phyloP scores from a whole-genome alignment of 2,888 invertebrate genomes.

The Drosophila demipolita region DNA sequence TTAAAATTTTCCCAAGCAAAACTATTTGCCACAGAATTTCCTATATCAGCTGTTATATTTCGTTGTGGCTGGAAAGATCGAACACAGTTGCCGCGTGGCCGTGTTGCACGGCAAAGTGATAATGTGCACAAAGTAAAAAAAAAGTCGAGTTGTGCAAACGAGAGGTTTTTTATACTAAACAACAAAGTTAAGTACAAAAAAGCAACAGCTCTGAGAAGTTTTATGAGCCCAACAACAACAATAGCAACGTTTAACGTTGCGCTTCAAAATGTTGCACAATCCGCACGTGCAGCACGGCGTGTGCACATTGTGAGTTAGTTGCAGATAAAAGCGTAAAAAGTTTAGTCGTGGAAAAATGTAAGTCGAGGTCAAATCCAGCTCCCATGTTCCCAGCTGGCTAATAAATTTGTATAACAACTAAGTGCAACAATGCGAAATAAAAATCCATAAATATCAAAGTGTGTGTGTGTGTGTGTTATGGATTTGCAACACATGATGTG shows the following conservation, averaged over 20 bases:
- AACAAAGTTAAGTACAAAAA: slow-evolving; percentile 70
- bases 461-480: slow-evolving; percentile 2
- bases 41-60: slow-evolving; percentile 37
- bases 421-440: slow-evolving; percentile 36
- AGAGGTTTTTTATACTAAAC: slow-evolving; percentile 70
- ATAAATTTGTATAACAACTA: slow-evolving; percentile 44
- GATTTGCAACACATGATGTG: not conserved
- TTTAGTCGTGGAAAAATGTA: slow-evolving; percentile 1
- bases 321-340: slow-evolving; percentile 4
- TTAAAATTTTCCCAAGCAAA: slow-evolving; percentile 60
- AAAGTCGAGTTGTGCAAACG: slow-evolving; percentile 49
- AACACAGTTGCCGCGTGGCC: slow-evolving; percentile 58
- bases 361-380: slow-evolving; percentile 35
- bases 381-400: slow-evolving; percentile 26
- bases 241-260: slow-evolving; percentile 26
- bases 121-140: slow-evolving; percentile 68
- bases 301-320: slow-evolving; percentile 49
- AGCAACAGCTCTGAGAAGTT: slow-evolving; percentile 46
- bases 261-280: slow-evolving; percentile 58
- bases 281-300: slow-evolving; percentile 66
- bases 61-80: slow-evolving; percentile 51
- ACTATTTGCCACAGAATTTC: slow-evolving; percentile 62
- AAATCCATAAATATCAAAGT: slow-evolving; percentile 24
- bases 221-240: slow-evolving; percentile 52
- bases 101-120: slow-evolving; percentile 53